Conservation (phyloP, 2,888 invertebrate species). For the Eupithecia centaureata region DNA sequence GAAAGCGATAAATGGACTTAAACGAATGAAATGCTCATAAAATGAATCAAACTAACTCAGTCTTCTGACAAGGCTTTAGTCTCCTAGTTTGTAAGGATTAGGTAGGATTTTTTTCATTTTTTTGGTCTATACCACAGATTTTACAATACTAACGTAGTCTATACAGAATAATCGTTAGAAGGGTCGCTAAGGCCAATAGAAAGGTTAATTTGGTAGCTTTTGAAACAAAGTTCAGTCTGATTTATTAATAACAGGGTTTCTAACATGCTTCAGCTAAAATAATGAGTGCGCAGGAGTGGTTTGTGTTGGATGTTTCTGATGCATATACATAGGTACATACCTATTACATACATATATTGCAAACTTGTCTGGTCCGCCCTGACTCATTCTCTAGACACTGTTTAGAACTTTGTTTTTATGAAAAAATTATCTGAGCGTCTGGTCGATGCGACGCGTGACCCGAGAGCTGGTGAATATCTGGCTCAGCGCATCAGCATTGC, state of each 20-base stretch:
- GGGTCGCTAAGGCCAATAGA: background rate
- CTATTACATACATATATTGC: too few relatives aligned
- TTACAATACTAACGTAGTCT: too few relatives aligned
- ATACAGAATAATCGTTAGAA: background rate
- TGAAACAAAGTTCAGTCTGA: background rate
- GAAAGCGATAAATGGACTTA: background rate
- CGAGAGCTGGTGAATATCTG: too few relatives aligned
- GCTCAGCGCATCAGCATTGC: too few relatives aligned
- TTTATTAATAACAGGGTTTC: background rate
- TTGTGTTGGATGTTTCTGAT: background rate
- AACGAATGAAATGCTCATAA: background rate
- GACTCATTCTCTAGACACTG: background rate
- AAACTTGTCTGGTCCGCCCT: background rate
- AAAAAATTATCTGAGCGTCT: too few relatives aligned
- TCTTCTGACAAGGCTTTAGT: background rate
- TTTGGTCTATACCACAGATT: too few relatives aligned
- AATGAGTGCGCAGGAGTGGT: background rate
- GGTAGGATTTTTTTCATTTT: background rate
- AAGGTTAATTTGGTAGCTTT: background rate
- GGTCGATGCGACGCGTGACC: too few relatives aligned
- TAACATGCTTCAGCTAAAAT: background rate
- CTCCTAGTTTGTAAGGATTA: background rate
- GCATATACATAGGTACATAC: too few relatives aligned
- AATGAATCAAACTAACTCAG: background rate
- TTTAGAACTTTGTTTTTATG: too few relatives aligned